Percentiles rank a stretch among this genome's conserved stretches.
These are phyloP conservation scores for Zonotrichia leucophrys DNA, from an alignment of 2,113 vertebrate genomes.

Conservation along the genomic window DNA sequence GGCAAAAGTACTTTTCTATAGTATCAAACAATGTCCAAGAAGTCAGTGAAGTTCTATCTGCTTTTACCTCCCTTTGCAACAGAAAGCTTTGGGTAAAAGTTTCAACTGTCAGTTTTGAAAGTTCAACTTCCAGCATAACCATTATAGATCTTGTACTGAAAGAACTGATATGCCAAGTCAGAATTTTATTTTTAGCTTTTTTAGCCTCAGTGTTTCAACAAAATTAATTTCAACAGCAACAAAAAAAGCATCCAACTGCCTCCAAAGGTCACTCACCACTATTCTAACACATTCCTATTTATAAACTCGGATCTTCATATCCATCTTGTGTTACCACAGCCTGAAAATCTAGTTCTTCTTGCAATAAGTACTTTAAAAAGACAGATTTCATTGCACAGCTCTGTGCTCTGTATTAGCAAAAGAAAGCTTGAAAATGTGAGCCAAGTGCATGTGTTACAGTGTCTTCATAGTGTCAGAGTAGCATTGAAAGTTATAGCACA, in stretches of 20 bases:
- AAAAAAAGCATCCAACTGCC: constrained; percentile 39
- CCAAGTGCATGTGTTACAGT: not conserved
- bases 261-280: constrained; percentile 57
- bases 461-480: not conserved
- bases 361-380: not conserved
- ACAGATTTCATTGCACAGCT: not conserved
- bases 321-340: constrained; percentile 33
- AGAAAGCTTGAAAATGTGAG: not conserved
- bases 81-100: not conserved
- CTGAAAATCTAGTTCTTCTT: constrained; percentile 19
- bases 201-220: not conserved
- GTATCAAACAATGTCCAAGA: not conserved
- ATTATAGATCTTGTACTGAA: not conserved
- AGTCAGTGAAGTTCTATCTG: not conserved
- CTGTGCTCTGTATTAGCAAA: not conserved
- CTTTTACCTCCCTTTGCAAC: not conserved
- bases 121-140: not conserved
- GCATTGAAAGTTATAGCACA: not conserved
- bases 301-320: constrained; percentile 42
- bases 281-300: constrained; percentile 59
- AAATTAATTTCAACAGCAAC: constrained; percentile 15
- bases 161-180: not conserved
- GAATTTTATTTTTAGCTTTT: not conserved
- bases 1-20: not conserved
- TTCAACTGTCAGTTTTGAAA: not conserved